phyloP scores from a whole-genome alignment of 1,140 invertebrate genomes.

The Procambarus clarkii region DNA sequence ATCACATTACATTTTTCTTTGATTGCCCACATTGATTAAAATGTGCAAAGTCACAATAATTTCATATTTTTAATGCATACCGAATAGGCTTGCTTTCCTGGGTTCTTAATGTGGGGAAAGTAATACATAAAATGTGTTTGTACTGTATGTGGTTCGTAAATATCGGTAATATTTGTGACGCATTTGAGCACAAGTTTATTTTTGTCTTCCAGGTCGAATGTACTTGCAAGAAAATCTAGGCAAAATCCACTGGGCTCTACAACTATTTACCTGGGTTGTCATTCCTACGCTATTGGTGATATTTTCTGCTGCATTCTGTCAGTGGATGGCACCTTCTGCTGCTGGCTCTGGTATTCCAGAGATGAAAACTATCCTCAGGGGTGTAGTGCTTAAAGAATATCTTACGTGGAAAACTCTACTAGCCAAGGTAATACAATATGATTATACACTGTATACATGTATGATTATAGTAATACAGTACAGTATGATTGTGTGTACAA shows the following conservation, averaged over 20 bases:
- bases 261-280: conserved; percentile 93
- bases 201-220: conserved; percentile 77
- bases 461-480: too few species aligned
- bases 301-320: conserved; percentile 84
- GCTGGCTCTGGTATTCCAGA: conserved; percentile 98
- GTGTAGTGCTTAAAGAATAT: conserved; percentile 97
- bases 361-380: conserved; percentile 98
- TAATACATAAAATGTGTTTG: too few species aligned
- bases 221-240: conserved; percentile 93
- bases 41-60: too few species aligned
- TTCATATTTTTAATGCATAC: too few species aligned
- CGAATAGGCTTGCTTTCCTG: too few species aligned
- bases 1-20: too few species aligned
- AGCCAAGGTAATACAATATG: conserved; percentile 85
- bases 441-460: too few species aligned
- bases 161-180: too few species aligned
- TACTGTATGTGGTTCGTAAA: too few species aligned
- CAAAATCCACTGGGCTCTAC: conserved; percentile 83
- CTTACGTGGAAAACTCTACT: conserved; percentile 95
- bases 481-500: too few species aligned
- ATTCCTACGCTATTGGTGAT: conserved; percentile 91
- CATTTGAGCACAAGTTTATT: not conserved
- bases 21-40: too few species aligned
- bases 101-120: too few species aligned
- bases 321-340: conserved; percentile 81